Evolutionary conservation across 2,797 vertebrate species (phyloP).

Genomic region (Molossus molossus): DNA sequence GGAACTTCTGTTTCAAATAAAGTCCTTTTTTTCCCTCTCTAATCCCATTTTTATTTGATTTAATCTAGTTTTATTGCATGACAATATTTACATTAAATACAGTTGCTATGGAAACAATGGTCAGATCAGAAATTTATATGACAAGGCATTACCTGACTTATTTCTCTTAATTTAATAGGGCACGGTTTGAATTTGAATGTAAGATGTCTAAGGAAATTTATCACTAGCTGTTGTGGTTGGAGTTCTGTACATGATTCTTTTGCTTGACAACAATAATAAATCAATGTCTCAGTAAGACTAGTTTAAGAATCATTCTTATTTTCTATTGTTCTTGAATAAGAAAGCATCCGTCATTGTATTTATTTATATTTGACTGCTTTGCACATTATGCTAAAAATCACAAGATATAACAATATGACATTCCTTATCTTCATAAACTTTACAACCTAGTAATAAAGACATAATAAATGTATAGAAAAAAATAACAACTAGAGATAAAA

Average conservation of each 20-base stretch:
- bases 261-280: constrained; percentile 45
- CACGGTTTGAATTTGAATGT: constrained; percentile 56
- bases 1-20: background rate
- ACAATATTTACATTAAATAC: constrained; percentile 68
- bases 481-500: background rate
- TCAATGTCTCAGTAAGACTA: constrained; percentile 35
- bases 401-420: background rate
- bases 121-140: constrained; percentile 38
- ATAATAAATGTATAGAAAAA: background rate
- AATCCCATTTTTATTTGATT: constrained; percentile 55
- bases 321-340: background rate
- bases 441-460: background rate
- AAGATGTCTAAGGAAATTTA: constrained; percentile 56
- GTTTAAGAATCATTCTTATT: constrained; percentile 16
- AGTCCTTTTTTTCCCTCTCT: background rate
- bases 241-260: constrained; percentile 7
- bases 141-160: constrained; percentile 56
- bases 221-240: constrained; percentile 26
- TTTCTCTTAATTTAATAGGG: constrained; percentile 59
- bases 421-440: background rate
- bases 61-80: constrained; percentile 22
- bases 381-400: constrained; percentile 1
- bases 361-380: constrained; percentile 12
- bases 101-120: constrained; percentile 71
- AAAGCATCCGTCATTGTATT: background rate